A percentile compares a stretch with the other conserved stretches of the same genome.
Conservation (phyloP, 2,113 vertebrate genomes). For the Electrona antarctica region DNA sequence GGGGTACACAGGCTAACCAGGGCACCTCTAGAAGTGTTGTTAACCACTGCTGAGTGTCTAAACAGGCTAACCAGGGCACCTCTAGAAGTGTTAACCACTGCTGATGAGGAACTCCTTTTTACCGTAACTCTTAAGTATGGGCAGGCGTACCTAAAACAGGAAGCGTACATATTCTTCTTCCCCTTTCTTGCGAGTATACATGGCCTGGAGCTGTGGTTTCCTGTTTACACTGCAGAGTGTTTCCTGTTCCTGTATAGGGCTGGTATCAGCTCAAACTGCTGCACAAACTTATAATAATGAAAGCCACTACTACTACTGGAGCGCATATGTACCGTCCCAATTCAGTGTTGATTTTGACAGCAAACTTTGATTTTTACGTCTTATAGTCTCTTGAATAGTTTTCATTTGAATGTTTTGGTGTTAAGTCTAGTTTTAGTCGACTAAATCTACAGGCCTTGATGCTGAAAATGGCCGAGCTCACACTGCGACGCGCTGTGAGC, state of each 20-base stretch:
- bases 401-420: too few relatives aligned
- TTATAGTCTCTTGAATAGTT: too few relatives aligned
- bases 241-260: constrained; percentile 36
- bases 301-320: not conserved
- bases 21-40: constrained; percentile 1
- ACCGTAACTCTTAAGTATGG: not conserved
- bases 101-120: not conserved
- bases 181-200: constrained; percentile 32
- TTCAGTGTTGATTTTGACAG: too few relatives aligned
- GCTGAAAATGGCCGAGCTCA: too few relatives aligned
- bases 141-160: constrained; percentile 15
- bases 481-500: too few relatives aligned
- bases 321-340: not conserved
- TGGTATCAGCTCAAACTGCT: constrained; percentile 7
- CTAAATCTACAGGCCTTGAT: too few relatives aligned
- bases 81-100: not conserved
- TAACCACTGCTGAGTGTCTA: too few relatives aligned
- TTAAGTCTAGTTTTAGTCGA: too few relatives aligned
- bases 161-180: constrained; percentile 16
- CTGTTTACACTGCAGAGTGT: constrained; percentile 50
- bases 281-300: constrained; percentile 1
- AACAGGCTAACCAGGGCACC: not conserved
- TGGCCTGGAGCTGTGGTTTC: constrained; percentile 49
- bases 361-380: not conserved
- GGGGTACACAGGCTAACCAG: too few relatives aligned